A percentile compares a stretch with the other conserved stretches of the same genome.
These are phyloP conservation scores for Tichodroma muraria DNA, from an alignment of 2,113 vertebrate genomes.

Conservation along the genomic window DNA sequence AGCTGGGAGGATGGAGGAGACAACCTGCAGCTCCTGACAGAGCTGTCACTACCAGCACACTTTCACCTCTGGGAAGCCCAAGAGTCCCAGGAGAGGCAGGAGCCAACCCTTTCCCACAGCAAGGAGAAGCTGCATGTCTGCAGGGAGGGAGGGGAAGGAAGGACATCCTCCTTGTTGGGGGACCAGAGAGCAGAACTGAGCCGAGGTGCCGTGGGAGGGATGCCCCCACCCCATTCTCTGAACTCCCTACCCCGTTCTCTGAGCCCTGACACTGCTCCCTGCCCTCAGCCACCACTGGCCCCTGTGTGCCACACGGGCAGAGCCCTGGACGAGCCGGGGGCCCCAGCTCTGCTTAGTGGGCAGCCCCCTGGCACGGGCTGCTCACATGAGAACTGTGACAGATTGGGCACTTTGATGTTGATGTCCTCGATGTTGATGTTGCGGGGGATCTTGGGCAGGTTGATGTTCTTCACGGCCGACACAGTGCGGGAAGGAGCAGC, in stretches of 20 bases:
- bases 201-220: too few relatives aligned
- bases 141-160: neutral
- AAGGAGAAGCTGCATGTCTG: accelerated
- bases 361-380: neutral
- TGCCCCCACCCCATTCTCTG: accelerated
- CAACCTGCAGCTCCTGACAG: neutral
- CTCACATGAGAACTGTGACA: slow-evolving; percentile 86
- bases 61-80: neutral
- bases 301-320: neutral
- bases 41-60: neutral
- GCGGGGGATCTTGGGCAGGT: slow-evolving; percentile 89
- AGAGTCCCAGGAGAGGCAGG: neutral
- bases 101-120: accelerated
- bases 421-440: slow-evolving; percentile 96
- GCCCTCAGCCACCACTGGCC: neutral
- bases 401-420: slow-evolving; percentile 93
- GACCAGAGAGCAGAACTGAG: neutral
- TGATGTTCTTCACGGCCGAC: slow-evolving; percentile 94
- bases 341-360: neutral
- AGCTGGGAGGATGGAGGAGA: neutral
- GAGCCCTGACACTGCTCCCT: neutral
- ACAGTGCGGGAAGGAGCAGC: slow-evolving; percentile 87
- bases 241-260: neutral
- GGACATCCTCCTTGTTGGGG: neutral
- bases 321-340: neutral